Conservation (phyloP, 1,140 invertebrate genomes). For the Dysdera silvatica region DNA sequence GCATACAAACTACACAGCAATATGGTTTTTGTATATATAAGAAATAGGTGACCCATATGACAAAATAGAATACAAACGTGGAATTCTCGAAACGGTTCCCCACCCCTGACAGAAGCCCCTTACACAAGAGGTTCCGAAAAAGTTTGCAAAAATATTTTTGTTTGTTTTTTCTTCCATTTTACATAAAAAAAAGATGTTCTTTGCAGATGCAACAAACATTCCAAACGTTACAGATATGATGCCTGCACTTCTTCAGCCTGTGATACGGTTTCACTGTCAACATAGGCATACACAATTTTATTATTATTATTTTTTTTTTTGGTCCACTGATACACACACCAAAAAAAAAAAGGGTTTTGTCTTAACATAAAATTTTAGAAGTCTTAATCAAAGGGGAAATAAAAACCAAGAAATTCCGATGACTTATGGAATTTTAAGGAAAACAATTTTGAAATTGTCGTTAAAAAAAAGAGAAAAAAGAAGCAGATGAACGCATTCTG, state of each 20-base stretch:
- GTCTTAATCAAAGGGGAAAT: too few relatives aligned
- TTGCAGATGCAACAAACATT: neutral
- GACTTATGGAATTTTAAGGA: too few relatives aligned
- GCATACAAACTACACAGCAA: neutral
- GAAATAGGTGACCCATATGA: neutral
- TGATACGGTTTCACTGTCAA: neutral
- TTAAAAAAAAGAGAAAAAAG: neutral
- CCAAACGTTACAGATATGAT: neutral
- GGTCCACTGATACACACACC: neutral
- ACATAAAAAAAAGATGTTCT: neutral
- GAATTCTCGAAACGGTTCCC: conserved; percentile 2
- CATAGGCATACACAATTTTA: neutral
- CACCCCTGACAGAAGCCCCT: conserved; percentile 1
- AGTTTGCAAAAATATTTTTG: conserved; percentile 26
- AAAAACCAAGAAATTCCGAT: too few relatives aligned
- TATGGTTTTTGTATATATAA: neutral
- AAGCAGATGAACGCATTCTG: neutral
- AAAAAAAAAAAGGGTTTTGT: neutral
- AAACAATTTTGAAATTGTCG: too few relatives aligned
- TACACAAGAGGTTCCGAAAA: conserved; percentile 6
- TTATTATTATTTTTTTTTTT: neutral
- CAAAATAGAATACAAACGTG: conserved; percentile 18
- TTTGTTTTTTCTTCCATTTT: conserved; percentile 2
- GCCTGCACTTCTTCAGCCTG: neutral
- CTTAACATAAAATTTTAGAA: too few relatives aligned